Percentiles rank a stretch among this genome's conserved stretches.
Conservation (phyloP, 53 echinoderm and acorn worm genomes). For the Holothuria leucospilota region DNA sequence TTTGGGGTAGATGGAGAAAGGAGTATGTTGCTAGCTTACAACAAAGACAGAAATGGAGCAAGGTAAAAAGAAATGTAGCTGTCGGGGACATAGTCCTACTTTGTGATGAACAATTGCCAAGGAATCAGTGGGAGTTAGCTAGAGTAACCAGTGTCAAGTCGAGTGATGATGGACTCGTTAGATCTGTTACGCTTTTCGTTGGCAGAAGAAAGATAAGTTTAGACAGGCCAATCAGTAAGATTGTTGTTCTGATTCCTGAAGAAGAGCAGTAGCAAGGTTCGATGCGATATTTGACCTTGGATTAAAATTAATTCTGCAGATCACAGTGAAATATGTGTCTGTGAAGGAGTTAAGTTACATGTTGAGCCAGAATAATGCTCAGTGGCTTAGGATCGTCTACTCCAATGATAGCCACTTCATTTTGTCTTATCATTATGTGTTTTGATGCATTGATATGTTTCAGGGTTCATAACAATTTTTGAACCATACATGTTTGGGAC, state of each 20-base stretch:
- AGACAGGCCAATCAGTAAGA: no score
- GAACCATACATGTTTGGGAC: background rate
- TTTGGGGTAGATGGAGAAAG: conserved; percentile 69
- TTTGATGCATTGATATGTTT: background rate
- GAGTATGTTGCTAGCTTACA: conserved; percentile 57
- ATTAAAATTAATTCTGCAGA: no score
- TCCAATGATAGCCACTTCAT: conserved; percentile 20
- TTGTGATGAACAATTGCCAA: conserved; percentile 52
- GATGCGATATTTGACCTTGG: background rate
- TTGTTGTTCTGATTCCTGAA: no score
- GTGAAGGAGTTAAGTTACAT: conserved; percentile 55
- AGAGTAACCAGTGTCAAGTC: no score
- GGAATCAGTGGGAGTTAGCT: conserved; percentile 53
- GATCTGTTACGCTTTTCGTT: no score
- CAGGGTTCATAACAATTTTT: background rate
- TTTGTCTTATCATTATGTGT: background rate
- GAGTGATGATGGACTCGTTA: no score
- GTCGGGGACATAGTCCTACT: conserved; percentile 61
- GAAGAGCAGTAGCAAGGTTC: conserved; percentile 56
- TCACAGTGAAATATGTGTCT: no score
- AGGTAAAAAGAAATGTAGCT: background rate
- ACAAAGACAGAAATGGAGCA: conserved; percentile 56
- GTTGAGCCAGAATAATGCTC: conserved; percentile 44
- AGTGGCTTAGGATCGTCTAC: conserved; percentile 49
- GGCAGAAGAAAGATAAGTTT: no score